Base-by-base conservation (phyloP, 1,140 invertebrate genomes). In the Chelonus insularis region DNA sequence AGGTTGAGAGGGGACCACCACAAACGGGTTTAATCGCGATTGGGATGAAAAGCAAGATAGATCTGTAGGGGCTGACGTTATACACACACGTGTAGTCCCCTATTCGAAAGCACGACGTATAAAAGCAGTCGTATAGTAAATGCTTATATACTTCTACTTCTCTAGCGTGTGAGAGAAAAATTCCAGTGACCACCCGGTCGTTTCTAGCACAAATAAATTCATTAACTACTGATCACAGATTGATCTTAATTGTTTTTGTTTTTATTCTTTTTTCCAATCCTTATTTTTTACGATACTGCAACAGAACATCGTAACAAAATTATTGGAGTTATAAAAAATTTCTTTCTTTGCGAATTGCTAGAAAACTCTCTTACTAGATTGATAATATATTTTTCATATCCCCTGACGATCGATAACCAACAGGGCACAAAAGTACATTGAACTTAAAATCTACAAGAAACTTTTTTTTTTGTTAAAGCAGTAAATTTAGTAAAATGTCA, bases 171-270 rank as follows among this genome's bases (percentile, higher is more conserved):
- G 18, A 20, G 56, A 21, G 34, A 48, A 12, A 39, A 45, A 16
- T 55, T 39, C 41, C 21, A 58, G 34, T 54, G 62, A 59, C 62
- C 62, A 64, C 62, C 62, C 62, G 50, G 55, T n/a, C 55, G 11
- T 59, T 59, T 36, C 47, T 43, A 54, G 59, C 41, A 41, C 45
- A 54, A 59, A 60, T 64, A 64, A 64, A 64, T 64, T 64, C 59
- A 64, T 64, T 64, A 64, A 50, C 57, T 23, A 29, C 56, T 18
- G 29, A 36, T 12, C 29, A 47, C 20, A 41, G 50, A 64, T 64
- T 64, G 56, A 56, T 59, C 59, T 57, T 64, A 64, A 64, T 64
- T 64, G 51, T 60, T 64, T 64, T 64, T 52, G 3, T 29, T 29
- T 29, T 29, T 29, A 29, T 29, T 29, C 7, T 29, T 29, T 4